Evolutionary conservation across 2,888 invertebrate species (phyloP), one percentile per base, ranked within the genome.

Genomic region (Phrixothrix hirtus): DNA sequence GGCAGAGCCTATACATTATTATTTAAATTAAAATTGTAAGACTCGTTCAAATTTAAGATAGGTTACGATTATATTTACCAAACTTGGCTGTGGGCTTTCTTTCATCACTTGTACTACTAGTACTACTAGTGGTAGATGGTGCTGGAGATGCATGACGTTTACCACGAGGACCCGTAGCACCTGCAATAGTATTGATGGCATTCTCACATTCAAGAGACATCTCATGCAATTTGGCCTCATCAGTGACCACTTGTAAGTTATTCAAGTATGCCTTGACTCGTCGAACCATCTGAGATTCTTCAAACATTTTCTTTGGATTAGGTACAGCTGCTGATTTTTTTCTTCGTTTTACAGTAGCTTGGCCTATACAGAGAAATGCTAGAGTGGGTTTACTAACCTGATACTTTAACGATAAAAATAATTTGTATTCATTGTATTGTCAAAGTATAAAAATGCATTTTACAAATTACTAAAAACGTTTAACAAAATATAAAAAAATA

Each of bases 221-320:
- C 42, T 86, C 86, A 70, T 95, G 93, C 51, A 99, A 79, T 50
- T 88, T 85, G 63, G 92, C 89, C 75, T 98, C 98, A 71, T 97
- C 94, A 7, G 88, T 91, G 64, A 92, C 90, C 3, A 94, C 92
- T 65, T 92, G 89, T 81, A 98, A 86, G 66, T 92, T 89, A 61
- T 89, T 89, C 52, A 99, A 81, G 78, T 99, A 99, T 1, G 97
- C 92, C 74, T 97, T 95, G 2, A 98, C 97, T 47, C 96, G 82
- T 17, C 97, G 83, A 46, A 96, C 95, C 98, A 98, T 98, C 78
- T 97, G 95, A 17, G 97, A 95, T 79, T 97, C 96, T 76, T 97
- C 97, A 75, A 95, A 97, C 95, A 97, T 96, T 76, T 95, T 96
- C 78, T 96, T 96, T 41, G 94, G 92, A 77, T 97, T 96, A 1